Percentiles rank a stretch among this genome's conserved stretches.
phyloP scores from a whole-genome alignment of 2,113 vertebrate genomes.

The Toxotes jaculatrix region DNA sequence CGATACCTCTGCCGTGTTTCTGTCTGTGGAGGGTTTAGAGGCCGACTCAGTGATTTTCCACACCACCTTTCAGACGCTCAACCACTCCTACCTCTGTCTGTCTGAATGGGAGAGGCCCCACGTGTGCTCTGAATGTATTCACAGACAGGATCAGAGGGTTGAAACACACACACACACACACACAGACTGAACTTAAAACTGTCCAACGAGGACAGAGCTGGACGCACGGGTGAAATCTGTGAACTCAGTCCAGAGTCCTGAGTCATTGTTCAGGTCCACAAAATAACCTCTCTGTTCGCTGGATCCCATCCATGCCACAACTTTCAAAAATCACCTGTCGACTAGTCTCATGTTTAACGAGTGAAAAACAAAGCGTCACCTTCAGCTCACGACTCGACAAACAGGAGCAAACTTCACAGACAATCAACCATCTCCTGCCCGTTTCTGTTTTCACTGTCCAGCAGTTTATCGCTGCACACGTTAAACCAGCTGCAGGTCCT shows the following conservation, averaged over 20 bases:
- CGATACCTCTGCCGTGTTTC: constrained; percentile 8
- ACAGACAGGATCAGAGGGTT: constrained; percentile 25
- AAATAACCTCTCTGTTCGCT: background rate
- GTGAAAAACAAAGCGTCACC: background rate
- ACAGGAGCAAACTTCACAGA: constrained; percentile 10
- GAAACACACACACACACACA: constrained; percentile 4
- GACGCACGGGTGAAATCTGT: background rate
- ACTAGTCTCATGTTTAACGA: background rate
- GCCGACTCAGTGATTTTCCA: constrained; percentile 60
- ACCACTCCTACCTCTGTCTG: constrained; percentile 72
- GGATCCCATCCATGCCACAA: background rate
- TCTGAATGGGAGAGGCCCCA: constrained; percentile 42
- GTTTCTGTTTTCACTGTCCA: background rate
- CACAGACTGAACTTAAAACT: background rate
- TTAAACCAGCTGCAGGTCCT: background rate
- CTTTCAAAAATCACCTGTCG: background rate
- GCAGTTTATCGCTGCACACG: too few relatives aligned
- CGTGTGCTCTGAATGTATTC: constrained; percentile 35
- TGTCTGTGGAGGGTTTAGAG: constrained; percentile 14
- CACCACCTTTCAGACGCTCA: constrained; percentile 60
- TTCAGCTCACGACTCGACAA: background rate
- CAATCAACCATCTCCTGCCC: constrained; percentile 29
- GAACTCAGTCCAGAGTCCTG: background rate
- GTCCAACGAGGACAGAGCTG: background rate
- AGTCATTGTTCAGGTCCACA: background rate